Percentiles rank a stretch among this genome's conserved stretches.
Conservation (phyloP, 2,797 vertebrate species). For the Apodemus agrarius region DNA sequence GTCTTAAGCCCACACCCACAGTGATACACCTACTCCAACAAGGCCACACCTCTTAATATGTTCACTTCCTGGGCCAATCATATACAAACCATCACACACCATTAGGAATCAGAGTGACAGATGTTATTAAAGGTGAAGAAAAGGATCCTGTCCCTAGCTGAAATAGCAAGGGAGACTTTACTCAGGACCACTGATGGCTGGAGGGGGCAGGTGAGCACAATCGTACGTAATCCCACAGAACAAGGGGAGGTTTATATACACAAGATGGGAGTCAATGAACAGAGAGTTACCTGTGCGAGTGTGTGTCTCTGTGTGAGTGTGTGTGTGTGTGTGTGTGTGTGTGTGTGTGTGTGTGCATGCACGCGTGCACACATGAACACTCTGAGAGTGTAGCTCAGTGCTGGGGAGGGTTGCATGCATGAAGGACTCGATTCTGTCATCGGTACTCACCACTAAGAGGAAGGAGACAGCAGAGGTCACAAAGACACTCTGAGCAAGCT, state of each 20-base stretch:
- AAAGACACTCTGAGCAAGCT: not conserved
- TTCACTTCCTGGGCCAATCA: no score
- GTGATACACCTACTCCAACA: no score
- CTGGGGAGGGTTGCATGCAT: no score
- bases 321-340: no score
- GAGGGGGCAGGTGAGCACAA: not conserved
- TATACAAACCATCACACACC: no score
- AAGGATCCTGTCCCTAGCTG: not conserved
- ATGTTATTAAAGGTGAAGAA: not conserved
- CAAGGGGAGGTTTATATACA: not conserved
- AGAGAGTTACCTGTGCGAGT: not conserved
- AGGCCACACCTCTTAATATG: no score
- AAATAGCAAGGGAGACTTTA: not conserved
- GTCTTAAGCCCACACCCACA: no score
- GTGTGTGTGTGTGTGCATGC: no score
- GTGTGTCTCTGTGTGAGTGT: no score
- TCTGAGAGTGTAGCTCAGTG: not conserved
- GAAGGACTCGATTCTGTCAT: not conserved
- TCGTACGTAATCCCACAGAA: no score
- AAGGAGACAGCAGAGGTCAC: not conserved
- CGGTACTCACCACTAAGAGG: not conserved
- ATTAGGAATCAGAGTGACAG: not conserved
- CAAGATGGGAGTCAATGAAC: no score
- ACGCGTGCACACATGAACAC: not conserved
- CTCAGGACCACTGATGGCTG: not conserved